These are phyloP conservation scores for Enteromius thamalakanensis DNA, from an alignment of 2,797 vertebrate species.

Conservation along the genomic window DNA sequence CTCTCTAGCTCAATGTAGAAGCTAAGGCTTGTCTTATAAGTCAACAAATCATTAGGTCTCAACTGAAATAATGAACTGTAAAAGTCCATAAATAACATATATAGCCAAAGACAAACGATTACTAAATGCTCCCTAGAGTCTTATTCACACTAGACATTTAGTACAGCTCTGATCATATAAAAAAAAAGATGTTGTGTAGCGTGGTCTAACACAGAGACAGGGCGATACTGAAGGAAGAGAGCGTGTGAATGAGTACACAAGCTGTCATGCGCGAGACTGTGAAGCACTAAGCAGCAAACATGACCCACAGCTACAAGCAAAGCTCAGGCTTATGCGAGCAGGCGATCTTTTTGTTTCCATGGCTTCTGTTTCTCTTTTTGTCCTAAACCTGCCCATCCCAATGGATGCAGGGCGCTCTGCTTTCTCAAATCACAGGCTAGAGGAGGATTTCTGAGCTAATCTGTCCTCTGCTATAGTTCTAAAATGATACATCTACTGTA, in stretches of 20 bases:
- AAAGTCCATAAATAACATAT: constrained; percentile 30
- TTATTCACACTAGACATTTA: constrained; percentile 18
- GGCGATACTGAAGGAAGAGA: constrained; percentile 37
- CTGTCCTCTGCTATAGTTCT: constrained; percentile 16
- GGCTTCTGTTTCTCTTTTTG: constrained; percentile 32
- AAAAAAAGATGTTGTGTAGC: constrained; percentile 9
- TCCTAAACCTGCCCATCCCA: constrained; percentile 10
- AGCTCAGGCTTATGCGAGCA: constrained; percentile 31
- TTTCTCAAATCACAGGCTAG: constrained; percentile 21
- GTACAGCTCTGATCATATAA: constrained; percentile 18
- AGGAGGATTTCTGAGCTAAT: constrained; percentile 22
- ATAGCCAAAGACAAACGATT: not conserved
- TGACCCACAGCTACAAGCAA: constrained; percentile 39
- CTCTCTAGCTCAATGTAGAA: constrained; percentile 1
- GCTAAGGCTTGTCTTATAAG: constrained; percentile 24
- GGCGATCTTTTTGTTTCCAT: constrained; percentile 31
- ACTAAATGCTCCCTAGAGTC: not conserved
- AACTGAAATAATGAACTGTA: constrained; percentile 9
- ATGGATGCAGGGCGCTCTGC: not conserved
- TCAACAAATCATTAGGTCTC: constrained; percentile 29
- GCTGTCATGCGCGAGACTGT: not conserved
- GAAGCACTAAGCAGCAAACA: constrained; percentile 24
- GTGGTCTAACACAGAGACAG: constrained; percentile 36
- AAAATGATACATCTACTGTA: not conserved
- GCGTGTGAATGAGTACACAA: not conserved